Conservation (phyloP, 2,113 vertebrate species). For the Clarias magur region DNA sequence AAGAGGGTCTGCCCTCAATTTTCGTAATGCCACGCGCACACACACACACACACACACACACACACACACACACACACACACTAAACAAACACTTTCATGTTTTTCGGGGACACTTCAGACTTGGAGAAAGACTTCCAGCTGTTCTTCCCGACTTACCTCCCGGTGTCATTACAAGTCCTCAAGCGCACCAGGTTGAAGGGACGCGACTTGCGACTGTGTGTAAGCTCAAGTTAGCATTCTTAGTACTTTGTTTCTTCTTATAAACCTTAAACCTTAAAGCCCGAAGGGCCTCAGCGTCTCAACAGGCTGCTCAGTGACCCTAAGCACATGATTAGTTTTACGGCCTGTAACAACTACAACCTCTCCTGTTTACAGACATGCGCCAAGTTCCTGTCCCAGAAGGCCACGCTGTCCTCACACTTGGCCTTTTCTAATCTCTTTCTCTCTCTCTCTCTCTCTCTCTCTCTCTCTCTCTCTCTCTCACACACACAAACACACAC, state of each 20-base stretch:
- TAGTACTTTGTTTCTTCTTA: constrained; percentile 34
- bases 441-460: background rate
- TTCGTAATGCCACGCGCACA: constrained; percentile 38
- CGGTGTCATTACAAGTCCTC: constrained; percentile 12
- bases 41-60: constrained; percentile 34
- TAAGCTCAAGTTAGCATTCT: constrained; percentile 10
- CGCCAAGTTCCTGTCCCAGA: constrained; percentile 30
- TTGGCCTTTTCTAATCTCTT: constrained; percentile 1
- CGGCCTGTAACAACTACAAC: constrained; percentile 45
- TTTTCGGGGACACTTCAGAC: constrained; percentile 16
- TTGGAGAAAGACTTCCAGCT: constrained; percentile 9
- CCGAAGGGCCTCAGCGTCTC: constrained; percentile 19
- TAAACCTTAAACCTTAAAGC: constrained; percentile 35
- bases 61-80: constrained; percentile 34
- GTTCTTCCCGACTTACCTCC: constrained; percentile 24
- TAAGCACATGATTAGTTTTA: constrained; percentile 48
- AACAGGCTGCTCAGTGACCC: constrained; percentile 44
- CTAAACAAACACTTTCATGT: constrained; percentile 43
- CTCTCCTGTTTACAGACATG: constrained; percentile 48
- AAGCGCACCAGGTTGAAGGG: background rate
- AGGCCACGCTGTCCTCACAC: constrained; percentile 32
- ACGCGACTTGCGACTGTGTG: constrained; percentile 4
- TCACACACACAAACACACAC: too few relatives aligned
- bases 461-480: background rate
- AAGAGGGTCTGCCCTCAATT: constrained; percentile 65